Percentiles rank a stretch among this genome's conserved stretches.
Conservation (phyloP, 2,888 invertebrate genomes). For the Drosophila robusta region DNA sequence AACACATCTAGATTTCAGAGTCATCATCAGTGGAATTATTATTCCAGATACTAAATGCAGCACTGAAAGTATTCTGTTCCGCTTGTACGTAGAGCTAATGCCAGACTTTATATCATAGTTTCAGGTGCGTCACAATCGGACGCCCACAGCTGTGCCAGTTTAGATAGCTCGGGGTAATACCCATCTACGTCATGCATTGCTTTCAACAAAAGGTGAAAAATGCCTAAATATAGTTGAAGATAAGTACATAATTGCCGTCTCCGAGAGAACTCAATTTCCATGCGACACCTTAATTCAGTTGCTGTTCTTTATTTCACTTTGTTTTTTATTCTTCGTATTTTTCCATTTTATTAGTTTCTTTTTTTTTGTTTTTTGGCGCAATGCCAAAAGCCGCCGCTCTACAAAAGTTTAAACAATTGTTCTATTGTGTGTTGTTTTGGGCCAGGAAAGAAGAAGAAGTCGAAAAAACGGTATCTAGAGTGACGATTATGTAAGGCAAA, state of each 20-base stretch:
- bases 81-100: background rate
- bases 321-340: conserved; percentile 20
- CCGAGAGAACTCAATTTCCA: conserved; percentile 39
- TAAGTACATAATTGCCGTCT: conserved; percentile 27
- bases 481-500: conserved; percentile 81
- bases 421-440: conserved; percentile 74
- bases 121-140: conserved; percentile 54
- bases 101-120: conserved; percentile 12
- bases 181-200: conserved; percentile 62
- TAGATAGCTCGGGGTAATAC: conserved; percentile 43
- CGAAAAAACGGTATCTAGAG: conserved; percentile 71
- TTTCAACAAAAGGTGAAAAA: conserved; percentile 5
- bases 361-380: conserved; percentile 56
- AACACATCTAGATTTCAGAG: background rate
- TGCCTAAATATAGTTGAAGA: background rate
- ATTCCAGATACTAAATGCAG: conserved; percentile 1
- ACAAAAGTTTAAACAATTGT: conserved; percentile 78
- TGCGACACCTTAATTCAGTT: conserved; percentile 31
- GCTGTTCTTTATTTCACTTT: conserved; percentile 10
- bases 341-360: conserved; percentile 13
- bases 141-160: conserved; percentile 59
- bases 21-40: background rate
- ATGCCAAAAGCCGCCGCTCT: conserved; percentile 64
- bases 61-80: conserved; percentile 3
- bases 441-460: conserved; percentile 53